Percentiles rank a stretch among this genome's conserved stretches.
Evolutionary conservation across 2,888 invertebrate genomes (phyloP).

Genomic region (Drosophila nigricruria): DNA sequence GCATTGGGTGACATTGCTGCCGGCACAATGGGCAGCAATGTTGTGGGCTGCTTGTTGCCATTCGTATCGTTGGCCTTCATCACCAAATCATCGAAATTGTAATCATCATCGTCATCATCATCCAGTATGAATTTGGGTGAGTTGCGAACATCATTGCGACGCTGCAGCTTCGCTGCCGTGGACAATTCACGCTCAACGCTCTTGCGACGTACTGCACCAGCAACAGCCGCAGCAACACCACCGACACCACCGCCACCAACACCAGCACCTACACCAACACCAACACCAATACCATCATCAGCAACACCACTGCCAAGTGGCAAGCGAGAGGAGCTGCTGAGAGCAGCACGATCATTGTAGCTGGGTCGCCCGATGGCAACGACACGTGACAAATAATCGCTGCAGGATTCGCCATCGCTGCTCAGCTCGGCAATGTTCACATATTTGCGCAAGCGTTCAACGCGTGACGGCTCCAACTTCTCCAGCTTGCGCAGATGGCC

Average conservation of each 20-base stretch:
- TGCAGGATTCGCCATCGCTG: constrained; percentile 66
- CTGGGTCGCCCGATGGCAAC: constrained; percentile 41
- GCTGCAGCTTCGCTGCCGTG: constrained; percentile 19
- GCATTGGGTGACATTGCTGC: constrained; percentile 66
- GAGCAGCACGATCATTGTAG: constrained; percentile 8
- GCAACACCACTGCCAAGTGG: not conserved
- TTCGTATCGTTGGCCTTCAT: constrained; percentile 84
- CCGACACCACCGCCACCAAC: not conserved
- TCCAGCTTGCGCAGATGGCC: constrained; percentile 93
- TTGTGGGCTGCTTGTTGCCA: constrained; percentile 15
- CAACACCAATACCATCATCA: not conserved
- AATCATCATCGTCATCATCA: constrained; percentile 92
- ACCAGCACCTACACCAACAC: not conserved
- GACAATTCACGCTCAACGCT: constrained; percentile 42
- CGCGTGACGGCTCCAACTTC: constrained; percentile 90
- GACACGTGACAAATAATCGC: constrained; percentile 57
- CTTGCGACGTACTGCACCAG: constrained; percentile 25
- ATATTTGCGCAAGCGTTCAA: constrained; percentile 91
- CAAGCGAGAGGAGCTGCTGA: not conserved
- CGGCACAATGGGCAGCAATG: constrained; percentile 29
- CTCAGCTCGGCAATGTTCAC: constrained; percentile 87
- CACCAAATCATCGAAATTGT: constrained; percentile 91
- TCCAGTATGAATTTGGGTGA: constrained; percentile 86
- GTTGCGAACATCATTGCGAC: constrained; percentile 57
- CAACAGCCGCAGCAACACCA: not conserved